Evolutionary conservation across 2,797 vertebrate species (phyloP).

Genomic region (Sphenopsis melanotis): DNA sequence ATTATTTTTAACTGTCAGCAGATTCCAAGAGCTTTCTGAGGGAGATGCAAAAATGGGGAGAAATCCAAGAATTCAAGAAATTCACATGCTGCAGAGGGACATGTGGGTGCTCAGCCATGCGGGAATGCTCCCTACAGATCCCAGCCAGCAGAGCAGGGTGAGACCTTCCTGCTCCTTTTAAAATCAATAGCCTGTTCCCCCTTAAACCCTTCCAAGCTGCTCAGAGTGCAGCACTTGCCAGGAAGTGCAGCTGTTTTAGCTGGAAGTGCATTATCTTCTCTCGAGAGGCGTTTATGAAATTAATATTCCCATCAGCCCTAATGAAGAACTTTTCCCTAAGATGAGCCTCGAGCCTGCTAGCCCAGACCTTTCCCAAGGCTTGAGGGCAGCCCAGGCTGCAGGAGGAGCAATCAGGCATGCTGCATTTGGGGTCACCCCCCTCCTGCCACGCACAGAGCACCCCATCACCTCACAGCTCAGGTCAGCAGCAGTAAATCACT

Average conservation of each 20-base stretch:
- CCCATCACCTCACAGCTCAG: fast-evolving
- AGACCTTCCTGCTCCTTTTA: not conserved
- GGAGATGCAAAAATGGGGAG: not conserved
- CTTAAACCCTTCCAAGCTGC: not conserved
- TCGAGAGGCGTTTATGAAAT: not conserved
- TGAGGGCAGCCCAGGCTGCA: not conserved
- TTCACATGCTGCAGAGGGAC: not conserved
- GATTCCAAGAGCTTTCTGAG: not conserved
- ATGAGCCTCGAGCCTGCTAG: not conserved
- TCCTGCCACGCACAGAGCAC: fast-evolving
- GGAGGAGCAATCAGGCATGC: fast-evolving
- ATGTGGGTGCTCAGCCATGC: not conserved
- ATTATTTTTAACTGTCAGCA: not conserved
- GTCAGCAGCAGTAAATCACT: not conserved
- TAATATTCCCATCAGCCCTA: not conserved
- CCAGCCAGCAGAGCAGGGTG: not conserved
- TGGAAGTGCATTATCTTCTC: not conserved
- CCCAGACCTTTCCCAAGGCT: not conserved
- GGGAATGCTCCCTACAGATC: not conserved
- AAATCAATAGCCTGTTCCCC: not conserved
- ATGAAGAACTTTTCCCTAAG: not conserved
- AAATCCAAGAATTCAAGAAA: not conserved
- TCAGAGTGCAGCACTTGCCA: not conserved
- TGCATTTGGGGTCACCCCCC: not conserved
- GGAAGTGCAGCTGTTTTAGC: not conserved